These are phyloP conservation scores for Hestina assimilis DNA, from an alignment of 1,140 invertebrate species.

Conservation along the genomic window DNA sequence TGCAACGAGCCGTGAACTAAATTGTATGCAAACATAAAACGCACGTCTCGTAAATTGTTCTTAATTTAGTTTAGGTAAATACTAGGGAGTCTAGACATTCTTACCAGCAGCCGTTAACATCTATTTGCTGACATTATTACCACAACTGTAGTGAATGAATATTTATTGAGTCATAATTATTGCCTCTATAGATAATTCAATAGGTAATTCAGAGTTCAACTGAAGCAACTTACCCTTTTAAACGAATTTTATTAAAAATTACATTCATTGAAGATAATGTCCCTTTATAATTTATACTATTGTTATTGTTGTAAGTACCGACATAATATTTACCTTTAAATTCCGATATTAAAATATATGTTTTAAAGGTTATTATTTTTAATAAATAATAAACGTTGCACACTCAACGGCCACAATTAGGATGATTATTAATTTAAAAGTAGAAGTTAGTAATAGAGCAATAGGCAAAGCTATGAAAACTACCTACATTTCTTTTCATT, in stretches of 20 bases:
- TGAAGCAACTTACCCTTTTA: too few species aligned
- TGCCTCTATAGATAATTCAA: background rate
- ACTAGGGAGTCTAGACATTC: slow-evolving; percentile 31
- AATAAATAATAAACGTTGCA: too few species aligned
- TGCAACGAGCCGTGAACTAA: slow-evolving; percentile 59
- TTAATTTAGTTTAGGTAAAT: slow-evolving; percentile 61
- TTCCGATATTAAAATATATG: too few species aligned
- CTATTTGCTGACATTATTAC: slow-evolving; percentile 30
- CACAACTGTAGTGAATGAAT: slow-evolving; percentile 7
- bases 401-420: too few species aligned
- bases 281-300: too few species aligned
- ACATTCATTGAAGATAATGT: too few species aligned
- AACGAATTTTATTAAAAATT: background rate
- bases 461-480: too few species aligned
- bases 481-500: too few species aligned
- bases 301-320: background rate
- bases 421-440: too few species aligned
- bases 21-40: slow-evolving; percentile 64
- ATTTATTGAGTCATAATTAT: background rate
- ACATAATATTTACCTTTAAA: background rate
- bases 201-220: too few species aligned
- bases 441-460: too few species aligned
- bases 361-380: too few species aligned
- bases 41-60: slow-evolving; percentile 60
- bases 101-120: slow-evolving; percentile 35